Evolutionary conservation across 2,113 vertebrate species (phyloP), one percentile per base, ranked within the genome.

Genomic region (Ammodytes marinus): DNA sequence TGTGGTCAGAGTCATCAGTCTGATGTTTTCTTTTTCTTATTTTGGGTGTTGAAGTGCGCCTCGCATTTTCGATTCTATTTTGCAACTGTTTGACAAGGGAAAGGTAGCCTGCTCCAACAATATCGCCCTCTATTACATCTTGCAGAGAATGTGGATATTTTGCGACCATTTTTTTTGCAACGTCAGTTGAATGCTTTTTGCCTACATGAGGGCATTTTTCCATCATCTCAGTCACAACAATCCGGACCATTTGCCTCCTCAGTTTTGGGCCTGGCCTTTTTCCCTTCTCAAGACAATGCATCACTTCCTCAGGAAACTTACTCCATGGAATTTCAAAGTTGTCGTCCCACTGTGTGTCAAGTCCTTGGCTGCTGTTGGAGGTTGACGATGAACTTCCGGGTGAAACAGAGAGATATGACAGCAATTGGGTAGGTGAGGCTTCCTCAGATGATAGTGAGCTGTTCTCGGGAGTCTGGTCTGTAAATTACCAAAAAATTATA

Each of bases 221-320:
- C 70, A 75, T 70, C 59, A 79, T 2, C 4, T 70, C 76, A 46
- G 15, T 42, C 11, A 58, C 76, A 55, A 79, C 73, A 77, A 77
- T 85, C n/a, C 15, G 2, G 57, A 81, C 47, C 78, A 80, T 85
- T 10, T 77, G 66, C 46, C 67, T 68, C 49, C 83, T 71, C 53
- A 85, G 3, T 72, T 55, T 54, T 61, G 61, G 54, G 27, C 54
- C 35, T 57, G 61, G 45, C 43, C 77, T 47, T 71, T 80, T 75
- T 2, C 83, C 66, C 19, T 35, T 81, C 57, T 73, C 68, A 10
- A 73, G 66, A 76, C 11, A 65, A 12, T 39, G 47, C 52, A 85
- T 61, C 47, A 72, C 10, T 45, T 78, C 55, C 19, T 78, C 75
- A 17, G 75, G 55, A 78, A 78, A 61, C 61, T 61, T 61, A 43